Evolutionary conservation across 2,888 invertebrate genomes (phyloP).

Genomic region (Drosophila kuntzei): DNA sequence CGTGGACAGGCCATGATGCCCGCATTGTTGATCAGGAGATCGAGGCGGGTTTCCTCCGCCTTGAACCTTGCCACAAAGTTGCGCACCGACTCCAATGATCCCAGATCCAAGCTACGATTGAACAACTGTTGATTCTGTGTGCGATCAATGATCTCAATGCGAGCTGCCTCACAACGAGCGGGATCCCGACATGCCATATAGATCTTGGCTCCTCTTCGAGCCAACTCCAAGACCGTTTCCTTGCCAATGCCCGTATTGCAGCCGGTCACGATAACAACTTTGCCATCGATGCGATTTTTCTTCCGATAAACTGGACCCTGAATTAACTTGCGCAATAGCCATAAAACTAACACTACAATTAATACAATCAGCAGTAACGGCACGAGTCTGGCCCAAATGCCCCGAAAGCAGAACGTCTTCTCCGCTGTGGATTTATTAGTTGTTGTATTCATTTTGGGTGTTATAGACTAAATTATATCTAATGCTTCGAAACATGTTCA

Average conservation of each 20-base stretch:
- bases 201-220: constrained; percentile 91
- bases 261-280: constrained; percentile 92
- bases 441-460: constrained; percentile 22
- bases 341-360: constrained; percentile 66
- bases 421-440: constrained; percentile 40
- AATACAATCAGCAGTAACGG: constrained; percentile 60
- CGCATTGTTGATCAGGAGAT: constrained; percentile 88
- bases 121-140: constrained; percentile 91
- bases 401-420: constrained; percentile 78
- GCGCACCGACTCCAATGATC: constrained; percentile 87
- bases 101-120: constrained; percentile 87
- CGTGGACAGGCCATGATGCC: constrained; percentile 86
- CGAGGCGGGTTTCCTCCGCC: constrained; percentile 86
- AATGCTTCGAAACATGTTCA: not conserved
- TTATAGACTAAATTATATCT: not conserved
- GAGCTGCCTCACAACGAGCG: constrained; percentile 89
- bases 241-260: constrained; percentile 93
- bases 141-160: constrained; percentile 90
- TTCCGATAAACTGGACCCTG: constrained; percentile 83
- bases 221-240: constrained; percentile 90
- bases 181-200: constrained; percentile 95
- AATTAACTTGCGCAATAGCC: constrained; percentile 77
- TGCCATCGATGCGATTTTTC: constrained; percentile 87
- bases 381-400: constrained; percentile 79
- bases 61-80: constrained; percentile 86